A percentile compares a stretch with the other conserved stretches of the same genome.
Conservation (phyloP, 2,797 vertebrate species). For the Anniella stebbinsi region DNA sequence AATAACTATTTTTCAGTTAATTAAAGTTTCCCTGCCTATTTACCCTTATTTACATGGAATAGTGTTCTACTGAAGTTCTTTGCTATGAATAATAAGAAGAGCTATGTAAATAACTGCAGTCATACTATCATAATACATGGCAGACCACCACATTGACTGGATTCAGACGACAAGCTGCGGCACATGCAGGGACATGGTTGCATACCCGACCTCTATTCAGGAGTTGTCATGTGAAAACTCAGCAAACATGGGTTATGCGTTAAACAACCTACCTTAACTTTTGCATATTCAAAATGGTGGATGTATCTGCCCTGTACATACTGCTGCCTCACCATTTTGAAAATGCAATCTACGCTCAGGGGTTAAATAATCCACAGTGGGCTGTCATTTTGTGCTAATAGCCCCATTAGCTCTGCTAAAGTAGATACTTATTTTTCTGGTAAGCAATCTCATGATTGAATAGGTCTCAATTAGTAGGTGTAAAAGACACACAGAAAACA, state of each 20-base stretch:
- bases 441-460: not conserved
- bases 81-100: not conserved
- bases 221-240: too few species aligned
- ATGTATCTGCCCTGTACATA: too few species aligned
- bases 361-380: too few species aligned
- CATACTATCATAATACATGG: not conserved
- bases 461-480: slow-evolving; percentile 32
- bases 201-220: too few species aligned
- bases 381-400: not conserved
- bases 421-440: not conserved
- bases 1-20: not conserved
- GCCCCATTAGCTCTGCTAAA: not conserved
- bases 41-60: not conserved
- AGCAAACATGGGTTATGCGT: too few species aligned
- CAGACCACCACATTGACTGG: not conserved
- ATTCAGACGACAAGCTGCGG: too few species aligned
- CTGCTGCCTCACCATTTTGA: too few species aligned
- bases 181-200: too few species aligned
- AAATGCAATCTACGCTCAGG: too few species aligned
- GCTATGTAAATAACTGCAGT: not conserved
- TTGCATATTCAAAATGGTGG: too few species aligned
- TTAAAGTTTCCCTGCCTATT: not conserved
- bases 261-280: too few species aligned
- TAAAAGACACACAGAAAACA: slow-evolving; percentile 40
- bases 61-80: not conserved